phyloP scores from a whole-genome alignment of 1,140 invertebrate species.

The Ridgeia piscesae region DNA sequence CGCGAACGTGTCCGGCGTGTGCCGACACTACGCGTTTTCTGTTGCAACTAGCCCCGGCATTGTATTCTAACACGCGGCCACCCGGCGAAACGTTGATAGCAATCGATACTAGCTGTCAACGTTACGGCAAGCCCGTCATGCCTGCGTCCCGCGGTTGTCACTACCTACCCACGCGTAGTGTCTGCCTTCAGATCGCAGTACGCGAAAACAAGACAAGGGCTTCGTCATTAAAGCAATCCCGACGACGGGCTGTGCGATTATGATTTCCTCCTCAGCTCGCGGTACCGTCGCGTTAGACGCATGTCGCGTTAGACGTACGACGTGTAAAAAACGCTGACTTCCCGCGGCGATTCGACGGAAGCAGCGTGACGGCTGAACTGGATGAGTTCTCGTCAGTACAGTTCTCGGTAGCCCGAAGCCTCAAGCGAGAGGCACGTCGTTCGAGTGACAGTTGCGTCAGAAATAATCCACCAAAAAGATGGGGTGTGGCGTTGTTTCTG shows the following conservation, averaged over 20 bases:
- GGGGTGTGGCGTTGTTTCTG: not conserved
- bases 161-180: not conserved
- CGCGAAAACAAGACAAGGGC: not conserved
- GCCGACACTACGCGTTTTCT: not conserved
- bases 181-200: not conserved
- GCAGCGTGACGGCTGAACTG: not conserved
- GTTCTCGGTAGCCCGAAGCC: not conserved
- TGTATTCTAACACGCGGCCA: not conserved
- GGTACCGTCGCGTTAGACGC: not conserved
- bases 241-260: not conserved
- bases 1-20: not conserved
- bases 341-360: not conserved
- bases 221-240: not conserved
- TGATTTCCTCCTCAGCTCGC: not conserved
- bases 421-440: not conserved
- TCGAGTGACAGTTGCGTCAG: not conserved
- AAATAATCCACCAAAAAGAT: not conserved
- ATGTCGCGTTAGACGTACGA: not conserved
- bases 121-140: not conserved
- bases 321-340: not conserved
- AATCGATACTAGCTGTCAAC: not conserved
- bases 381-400: not conserved
- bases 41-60: not conserved
- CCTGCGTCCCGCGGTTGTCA: not conserved
- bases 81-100: not conserved